Evolutionary conservation across 2,797 vertebrate species (phyloP), one percentile per base, ranked within the genome.

Genomic region (Fistularia commersonii): DNA sequence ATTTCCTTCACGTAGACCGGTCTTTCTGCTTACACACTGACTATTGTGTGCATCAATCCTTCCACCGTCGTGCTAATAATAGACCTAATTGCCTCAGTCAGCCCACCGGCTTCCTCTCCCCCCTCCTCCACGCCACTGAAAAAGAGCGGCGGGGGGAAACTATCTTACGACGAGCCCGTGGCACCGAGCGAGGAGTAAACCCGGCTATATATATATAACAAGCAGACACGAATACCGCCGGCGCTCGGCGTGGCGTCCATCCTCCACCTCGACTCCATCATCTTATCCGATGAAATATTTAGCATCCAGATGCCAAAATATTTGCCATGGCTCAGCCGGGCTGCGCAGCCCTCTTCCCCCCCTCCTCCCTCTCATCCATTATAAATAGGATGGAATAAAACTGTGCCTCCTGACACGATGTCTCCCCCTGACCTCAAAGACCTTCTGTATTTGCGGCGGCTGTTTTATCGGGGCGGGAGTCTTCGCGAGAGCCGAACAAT

Each of bases 1-100:
- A 97, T 94, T 92, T 90, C 55, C 84, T 86, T 90, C 94, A 94
- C 92, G 91, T 95, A 84, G 90, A n/a, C 54, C 40, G 48, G 85
- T 86, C 90, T 90, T 90, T 90, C 90, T 85, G 90, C 92, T 93
- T 92, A 90, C 84, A 71, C 69, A 70, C 88, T 66, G 90, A 91
- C 91, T 88, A 79, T 91, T 88, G 89, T 86, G 85, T 57, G 79
- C 93, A 91, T 91, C 93, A 91, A 88, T 92, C 91, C 92, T 92
- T 90, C 89, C 89, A 80, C 69, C 76, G 89, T 84, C 76, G 83
- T 77, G 87, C 93, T 93, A 91, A 91, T 81, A 91, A 92, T 91
- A 93, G 93, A 91, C 70, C 65, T 89, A 92, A 93, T 84, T 88
- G 92, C 92, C 64, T 79, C 66, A 76, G 90, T 92, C 92, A 79